These are phyloP conservation scores for Mimas tiliae DNA, from an alignment of 2,888 invertebrate genomes.

Conservation along the genomic window DNA sequence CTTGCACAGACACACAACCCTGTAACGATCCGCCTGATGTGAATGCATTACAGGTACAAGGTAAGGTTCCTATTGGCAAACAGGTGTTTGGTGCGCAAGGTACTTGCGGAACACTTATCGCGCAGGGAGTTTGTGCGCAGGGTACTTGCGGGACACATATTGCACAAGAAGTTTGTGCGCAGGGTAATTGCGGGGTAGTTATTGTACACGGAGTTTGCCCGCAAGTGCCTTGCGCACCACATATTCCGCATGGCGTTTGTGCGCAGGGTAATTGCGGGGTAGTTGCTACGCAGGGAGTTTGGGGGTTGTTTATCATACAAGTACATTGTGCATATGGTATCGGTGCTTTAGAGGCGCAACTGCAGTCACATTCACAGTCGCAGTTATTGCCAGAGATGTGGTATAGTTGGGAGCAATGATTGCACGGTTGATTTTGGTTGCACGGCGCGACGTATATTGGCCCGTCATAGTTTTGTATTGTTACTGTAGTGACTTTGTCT, in stretches of 20 bases:
- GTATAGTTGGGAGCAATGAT: conserved; percentile 34
- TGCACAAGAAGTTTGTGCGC: background rate
- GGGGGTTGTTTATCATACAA: background rate
- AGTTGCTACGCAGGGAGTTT: background rate
- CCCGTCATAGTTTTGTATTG: conserved; percentile 63
- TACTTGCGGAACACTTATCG: background rate
- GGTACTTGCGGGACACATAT: background rate
- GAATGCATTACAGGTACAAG: background rate
- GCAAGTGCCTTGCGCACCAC: background rate
- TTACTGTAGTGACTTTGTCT: conserved; percentile 50
- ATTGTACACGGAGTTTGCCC: background rate
- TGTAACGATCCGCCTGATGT: background rate
- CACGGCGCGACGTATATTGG: conserved; percentile 50
- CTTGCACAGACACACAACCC: conserved; percentile 5
- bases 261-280: background rate
- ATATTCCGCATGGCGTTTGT: background rate
- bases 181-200: background rate
- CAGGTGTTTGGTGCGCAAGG: background rate
- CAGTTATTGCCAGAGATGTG: background rate
- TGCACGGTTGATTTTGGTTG: conserved; percentile 31
- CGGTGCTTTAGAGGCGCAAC: background rate
- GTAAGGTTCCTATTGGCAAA: background rate
- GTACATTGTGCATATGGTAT: background rate
- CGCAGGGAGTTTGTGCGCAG: background rate
- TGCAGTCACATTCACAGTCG: conserved; percentile 1